Evolutionary conservation across 2,113 vertebrate genomes (phyloP), one percentile per base, ranked within the genome.

Genomic region (Tetrao urogallus): DNA sequence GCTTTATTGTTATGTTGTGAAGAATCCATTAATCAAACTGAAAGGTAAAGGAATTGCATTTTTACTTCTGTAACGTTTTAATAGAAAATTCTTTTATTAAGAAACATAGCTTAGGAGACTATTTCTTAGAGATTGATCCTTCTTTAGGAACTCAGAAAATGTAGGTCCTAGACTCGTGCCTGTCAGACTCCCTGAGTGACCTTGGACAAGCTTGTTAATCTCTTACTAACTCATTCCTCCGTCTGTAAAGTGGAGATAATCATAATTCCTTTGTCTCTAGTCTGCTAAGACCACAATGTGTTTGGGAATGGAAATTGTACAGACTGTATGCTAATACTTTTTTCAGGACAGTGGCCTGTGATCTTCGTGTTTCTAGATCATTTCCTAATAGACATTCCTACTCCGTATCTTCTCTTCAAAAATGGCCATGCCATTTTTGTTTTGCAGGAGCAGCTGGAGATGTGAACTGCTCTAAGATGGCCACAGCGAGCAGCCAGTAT

Each of bases 41-140:
- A 97, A 95, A 95, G 95, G 93, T 85, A 96, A 94, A 89, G 91
- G 96, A 96, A 97, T 95, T 97, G 93, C 77, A 93, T 95, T 96
- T 95, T 95, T 92, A 90, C 74, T 94, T 96, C 43, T 89, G 54
- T 87, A 97, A 96, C 4, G 8, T 96, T 97, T 97, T 96, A 97
- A 97, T 95, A 94, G 0, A 2, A 90, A 58, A 81, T 69, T 89
- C 45, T 93, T 93, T 81, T 94, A 89, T 97, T 95, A 95, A 96
- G 94, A 96, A 96, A 92, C 82, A 85, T 64, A 85, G 85, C 13
- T 81, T 71, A 85, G 56, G 66, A 82, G 69, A 88, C 82, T 76
- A 11, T 89, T 92, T 91, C 77, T 87, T 75, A 78, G 70, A 86
- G 90, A 79, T 0, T 86, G 73, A 83, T 83, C 38, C 60, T 72